Evolutionary conservation across 1,140 invertebrate species (phyloP).

Genomic region (Octopus sinensis): DNA sequence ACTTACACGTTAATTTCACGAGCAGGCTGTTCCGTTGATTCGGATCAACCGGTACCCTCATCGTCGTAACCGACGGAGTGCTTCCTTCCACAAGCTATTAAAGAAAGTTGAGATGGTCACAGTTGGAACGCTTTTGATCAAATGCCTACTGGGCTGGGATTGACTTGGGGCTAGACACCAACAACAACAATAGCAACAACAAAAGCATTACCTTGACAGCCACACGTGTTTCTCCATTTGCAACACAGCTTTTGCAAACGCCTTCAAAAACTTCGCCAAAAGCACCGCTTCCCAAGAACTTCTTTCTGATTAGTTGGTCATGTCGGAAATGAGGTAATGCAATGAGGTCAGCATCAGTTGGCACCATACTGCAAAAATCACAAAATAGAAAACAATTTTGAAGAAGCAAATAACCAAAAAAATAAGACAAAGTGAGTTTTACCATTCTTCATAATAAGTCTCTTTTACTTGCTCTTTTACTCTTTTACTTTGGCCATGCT

Average conservation of each 20-base stretch:
- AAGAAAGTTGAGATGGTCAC: too few species aligned
- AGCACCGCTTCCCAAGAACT: constrained; percentile 91
- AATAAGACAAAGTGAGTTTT: background rate
- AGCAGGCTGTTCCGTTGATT: too few species aligned
- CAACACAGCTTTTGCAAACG: constrained; percentile 48
- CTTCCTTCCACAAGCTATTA: too few species aligned
- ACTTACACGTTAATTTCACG: too few species aligned
- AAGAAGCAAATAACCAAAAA: background rate
- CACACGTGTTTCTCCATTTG: constrained; percentile 64
- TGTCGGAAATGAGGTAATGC: constrained; percentile 78
- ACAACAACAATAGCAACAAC: background rate
- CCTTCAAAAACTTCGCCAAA: constrained; percentile 96
- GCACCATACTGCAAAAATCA: constrained; percentile 52
- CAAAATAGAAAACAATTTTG: constrained; percentile 6
- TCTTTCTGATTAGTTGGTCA: constrained; percentile 76
- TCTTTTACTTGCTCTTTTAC: too few species aligned
- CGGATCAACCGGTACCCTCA: too few species aligned
- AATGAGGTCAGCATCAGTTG: constrained; percentile 68
- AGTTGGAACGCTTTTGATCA: too few species aligned
- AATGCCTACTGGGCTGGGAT: too few species aligned
- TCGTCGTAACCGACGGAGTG: too few species aligned
- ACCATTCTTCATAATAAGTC: too few species aligned
- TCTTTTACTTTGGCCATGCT: too few species aligned
- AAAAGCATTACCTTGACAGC: constrained; percentile 73
- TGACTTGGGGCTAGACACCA: background rate